Evolutionary conservation across 2,888 invertebrate genomes (phyloP).

Genomic region (Pachydiplax longipennis): DNA sequence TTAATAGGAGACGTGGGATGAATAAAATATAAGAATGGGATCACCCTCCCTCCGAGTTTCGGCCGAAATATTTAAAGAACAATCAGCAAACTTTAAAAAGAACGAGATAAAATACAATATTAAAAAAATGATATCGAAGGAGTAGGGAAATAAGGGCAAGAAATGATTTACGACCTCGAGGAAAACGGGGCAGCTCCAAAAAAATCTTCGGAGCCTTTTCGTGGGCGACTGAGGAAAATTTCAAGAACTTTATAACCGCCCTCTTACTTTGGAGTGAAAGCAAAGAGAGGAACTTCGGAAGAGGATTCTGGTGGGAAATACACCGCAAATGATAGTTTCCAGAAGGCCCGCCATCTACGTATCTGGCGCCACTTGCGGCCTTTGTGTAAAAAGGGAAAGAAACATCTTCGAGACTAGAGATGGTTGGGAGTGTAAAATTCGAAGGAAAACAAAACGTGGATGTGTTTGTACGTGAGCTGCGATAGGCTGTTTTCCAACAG

Average conservation of each 20-base stretch:
- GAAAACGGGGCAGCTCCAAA: not conserved
- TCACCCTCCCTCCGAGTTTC: too few relatives aligned
- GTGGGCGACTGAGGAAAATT: not conserved
- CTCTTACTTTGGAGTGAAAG: not conserved
- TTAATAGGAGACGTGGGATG: too few relatives aligned
- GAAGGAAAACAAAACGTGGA: not conserved
- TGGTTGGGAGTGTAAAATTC: not conserved
- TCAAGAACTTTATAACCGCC: not conserved
- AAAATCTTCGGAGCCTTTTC: not conserved
- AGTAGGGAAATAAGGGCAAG: too few relatives aligned
- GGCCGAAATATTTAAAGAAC: too few relatives aligned
- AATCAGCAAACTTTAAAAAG: not conserved
- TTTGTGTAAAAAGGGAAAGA: not conserved
- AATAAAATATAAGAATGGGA: too few relatives aligned
- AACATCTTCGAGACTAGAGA: not conserved
- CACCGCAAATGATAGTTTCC: not conserved
- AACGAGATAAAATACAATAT: not conserved
- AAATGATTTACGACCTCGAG: not conserved
- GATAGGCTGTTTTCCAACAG: not conserved
- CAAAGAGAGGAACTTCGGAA: not conserved
- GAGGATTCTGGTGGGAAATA: not conserved
- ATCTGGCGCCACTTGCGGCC: not conserved
- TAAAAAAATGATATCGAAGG: not conserved
- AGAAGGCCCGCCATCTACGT: not conserved
- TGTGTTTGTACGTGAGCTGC: not conserved